A percentile compares a stretch with the other conserved stretches of the same genome.
These are phyloP conservation scores for Lordiphosa mommai DNA, from an alignment of 1,140 invertebrate genomes.

Conservation along the genomic window DNA sequence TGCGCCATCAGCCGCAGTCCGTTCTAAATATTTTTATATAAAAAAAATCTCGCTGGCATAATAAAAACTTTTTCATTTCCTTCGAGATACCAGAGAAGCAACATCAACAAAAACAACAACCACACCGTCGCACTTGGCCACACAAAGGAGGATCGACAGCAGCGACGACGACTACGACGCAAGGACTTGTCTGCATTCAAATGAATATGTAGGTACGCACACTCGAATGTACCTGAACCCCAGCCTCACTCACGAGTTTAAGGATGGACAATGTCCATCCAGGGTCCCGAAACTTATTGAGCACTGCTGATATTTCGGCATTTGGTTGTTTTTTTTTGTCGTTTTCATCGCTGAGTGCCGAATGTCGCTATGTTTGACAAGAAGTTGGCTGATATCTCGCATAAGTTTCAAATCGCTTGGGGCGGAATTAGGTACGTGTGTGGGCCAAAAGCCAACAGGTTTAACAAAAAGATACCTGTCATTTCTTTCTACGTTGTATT, in stretches of 20 bases:
- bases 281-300: conserved; percentile 62
- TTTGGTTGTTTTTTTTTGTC: conserved; percentile 10
- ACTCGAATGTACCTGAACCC: conserved; percentile 75
- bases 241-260: conserved; percentile 28
- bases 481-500: no score
- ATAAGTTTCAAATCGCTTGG: no score
- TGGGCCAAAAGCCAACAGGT: no score
- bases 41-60: conserved; percentile 60
- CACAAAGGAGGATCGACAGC: conserved; percentile 64
- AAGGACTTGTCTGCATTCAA: conserved; percentile 78
- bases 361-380: no score
- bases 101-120: conserved; percentile 16
- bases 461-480: no score
- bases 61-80: conserved; percentile 69
- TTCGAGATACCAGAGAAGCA: conserved; percentile 51
- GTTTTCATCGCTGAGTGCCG: conserved; percentile 21
- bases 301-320: conserved; percentile 44
- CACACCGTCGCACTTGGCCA: conserved; percentile 68
- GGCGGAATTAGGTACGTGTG: no score
- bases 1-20: conserved; percentile 39
- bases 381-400: no score
- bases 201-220: conserved; percentile 38
- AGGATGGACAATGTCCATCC: conserved; percentile 72
- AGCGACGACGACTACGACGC: conserved; percentile 39
- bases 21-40: conserved; percentile 72